Evolutionary conservation across 2,888 invertebrate genomes (phyloP), one percentile per base, ranked within the genome.

Genomic region (Xanthia icteritia): DNA sequence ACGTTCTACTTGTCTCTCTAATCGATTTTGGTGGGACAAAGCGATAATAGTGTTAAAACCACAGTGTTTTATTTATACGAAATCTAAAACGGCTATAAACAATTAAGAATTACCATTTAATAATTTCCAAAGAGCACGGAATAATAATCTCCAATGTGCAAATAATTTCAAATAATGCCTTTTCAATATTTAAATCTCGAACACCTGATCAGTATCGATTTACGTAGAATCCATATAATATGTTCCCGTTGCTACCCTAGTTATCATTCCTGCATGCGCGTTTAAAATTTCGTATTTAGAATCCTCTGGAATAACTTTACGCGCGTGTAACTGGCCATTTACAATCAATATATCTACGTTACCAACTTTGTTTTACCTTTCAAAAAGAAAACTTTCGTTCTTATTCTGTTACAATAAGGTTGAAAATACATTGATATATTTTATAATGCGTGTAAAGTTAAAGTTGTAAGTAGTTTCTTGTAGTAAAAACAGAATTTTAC

Each of bases 401-500:
- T 70, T 80, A 69, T 71, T 0, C 0, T 13, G 2, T 54, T 45
- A 17, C 4, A 0, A 0, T 82, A 88, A 67, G 79, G 82, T 79
- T 74, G 42, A 79, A 66, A 74, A 75, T 86, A 39, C 45, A 66
- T 67, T 78, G 69, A 36, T 17, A n/a, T 1, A 20, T 20, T n/a
- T 42, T 60, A 72, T 68, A 23, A 61, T 1, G 5, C 23, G 42
- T 51, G 56, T 48, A 42, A 13, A n/a, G 5, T 4, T 75, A 79
- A 73, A 64, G 71, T 86, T 77, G 81, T 85, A 13, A 81, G 73
- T 81, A 72, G 78, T 76, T 84, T 86, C 81, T 87, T 67, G 84
- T 86, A 86, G 89, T 90, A 90, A 91, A 90, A 90, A 89, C 84
- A 84, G 71, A 79, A 89, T 91, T 91, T 91, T 84, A 91, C 90